A percentile compares a stretch with the other conserved stretches of the same genome.
Conservation (phyloP, 2,113 vertebrate genomes). For the Megaceryle torquata region DNA sequence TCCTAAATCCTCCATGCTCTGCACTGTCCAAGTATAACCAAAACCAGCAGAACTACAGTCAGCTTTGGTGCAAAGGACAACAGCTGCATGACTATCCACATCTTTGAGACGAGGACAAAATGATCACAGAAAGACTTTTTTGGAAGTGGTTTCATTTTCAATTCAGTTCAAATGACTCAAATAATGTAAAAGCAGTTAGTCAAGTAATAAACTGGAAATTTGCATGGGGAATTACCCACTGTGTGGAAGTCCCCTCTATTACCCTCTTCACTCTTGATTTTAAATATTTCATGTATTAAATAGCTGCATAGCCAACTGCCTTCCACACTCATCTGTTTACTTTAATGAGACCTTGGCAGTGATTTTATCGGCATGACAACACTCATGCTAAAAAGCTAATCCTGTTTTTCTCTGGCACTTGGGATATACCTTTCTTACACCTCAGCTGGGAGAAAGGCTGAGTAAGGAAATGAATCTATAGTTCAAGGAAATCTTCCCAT, state of each 20-base stretch:
- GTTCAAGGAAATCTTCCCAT: background rate
- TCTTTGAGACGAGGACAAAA: background rate
- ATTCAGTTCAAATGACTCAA: background rate
- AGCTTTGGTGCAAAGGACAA: background rate
- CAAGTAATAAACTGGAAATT: background rate
- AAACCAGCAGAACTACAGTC: background rate
- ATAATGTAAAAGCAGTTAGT: background rate
- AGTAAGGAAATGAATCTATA: background rate
- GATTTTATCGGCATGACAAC: background rate
- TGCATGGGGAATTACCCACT: background rate
- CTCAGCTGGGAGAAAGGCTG: background rate
- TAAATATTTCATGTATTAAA: background rate
- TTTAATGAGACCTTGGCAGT: background rate
- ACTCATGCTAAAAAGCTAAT: background rate
- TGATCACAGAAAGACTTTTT: background rate
- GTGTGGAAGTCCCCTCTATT: background rate
- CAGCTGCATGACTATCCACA: background rate
- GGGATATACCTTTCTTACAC: background rate
- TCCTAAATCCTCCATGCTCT: background rate
- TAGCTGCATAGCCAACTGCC: background rate
- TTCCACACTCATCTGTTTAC: background rate
- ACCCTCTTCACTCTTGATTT: background rate
- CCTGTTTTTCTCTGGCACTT: background rate
- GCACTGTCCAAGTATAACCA: background rate
- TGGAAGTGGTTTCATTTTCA: background rate